Evolutionary conservation across 2,113 vertebrate genomes (phyloP).

Genomic region (Phasianus colchicus): DNA sequence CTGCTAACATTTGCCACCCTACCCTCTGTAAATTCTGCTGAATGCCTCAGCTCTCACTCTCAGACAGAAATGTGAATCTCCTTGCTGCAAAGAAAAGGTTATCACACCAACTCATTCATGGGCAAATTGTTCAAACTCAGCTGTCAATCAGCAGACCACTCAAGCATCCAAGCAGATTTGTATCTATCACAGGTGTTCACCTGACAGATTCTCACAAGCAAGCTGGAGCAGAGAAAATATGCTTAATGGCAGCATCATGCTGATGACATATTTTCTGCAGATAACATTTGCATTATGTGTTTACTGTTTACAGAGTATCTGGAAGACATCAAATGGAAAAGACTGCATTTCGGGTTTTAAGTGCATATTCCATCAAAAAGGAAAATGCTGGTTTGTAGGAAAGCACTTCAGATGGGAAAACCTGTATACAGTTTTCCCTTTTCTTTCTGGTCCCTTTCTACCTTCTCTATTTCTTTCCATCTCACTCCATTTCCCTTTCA

Average conservation of each 20-base stretch:
- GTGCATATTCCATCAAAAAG: not conserved
- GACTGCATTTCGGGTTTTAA: not conserved
- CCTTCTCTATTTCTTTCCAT: not conserved
- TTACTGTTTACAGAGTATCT: slow-evolving; percentile 26
- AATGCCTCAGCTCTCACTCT: not conserved
- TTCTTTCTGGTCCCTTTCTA: not conserved
- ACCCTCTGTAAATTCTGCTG: not conserved
- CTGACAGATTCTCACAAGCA: not conserved
- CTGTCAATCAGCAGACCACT: slow-evolving; percentile 2
- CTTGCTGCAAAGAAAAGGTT: slow-evolving; percentile 45
- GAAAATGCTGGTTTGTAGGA: not conserved
- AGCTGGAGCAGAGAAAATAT: slow-evolving; percentile 8
- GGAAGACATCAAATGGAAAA: slow-evolving; percentile 4
- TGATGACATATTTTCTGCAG: not conserved
- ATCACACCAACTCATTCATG: not conserved
- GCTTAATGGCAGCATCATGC: not conserved
- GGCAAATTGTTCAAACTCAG: slow-evolving; percentile 25
- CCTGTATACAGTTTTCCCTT: not conserved
- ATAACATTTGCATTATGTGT: slow-evolving; percentile 31
- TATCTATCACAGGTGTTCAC: slow-evolving; percentile 8
- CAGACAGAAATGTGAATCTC: not conserved
- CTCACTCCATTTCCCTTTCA: not conserved
- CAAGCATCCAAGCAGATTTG: not conserved
- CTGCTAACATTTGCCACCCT: not conserved
- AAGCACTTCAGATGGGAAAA: not conserved